Percentiles rank a stretch among this genome's conserved stretches.
These are phyloP conservation scores for Emydocephalus ijimae DNA, from an alignment of 2,113 vertebrate species.

Conservation along the genomic window DNA sequence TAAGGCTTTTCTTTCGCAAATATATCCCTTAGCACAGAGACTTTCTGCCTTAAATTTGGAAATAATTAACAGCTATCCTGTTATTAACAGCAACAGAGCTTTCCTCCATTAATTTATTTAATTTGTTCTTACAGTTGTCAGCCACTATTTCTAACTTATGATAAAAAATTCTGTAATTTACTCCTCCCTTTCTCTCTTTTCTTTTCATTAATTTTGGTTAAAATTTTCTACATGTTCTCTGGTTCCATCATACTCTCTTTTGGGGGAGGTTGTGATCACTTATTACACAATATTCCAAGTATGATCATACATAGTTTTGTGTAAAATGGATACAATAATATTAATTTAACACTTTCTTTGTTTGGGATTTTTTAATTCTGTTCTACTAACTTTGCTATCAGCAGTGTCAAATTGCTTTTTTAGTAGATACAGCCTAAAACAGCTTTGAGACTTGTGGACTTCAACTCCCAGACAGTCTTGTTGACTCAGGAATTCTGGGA, in stretches of 20 bases:
- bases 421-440: background rate
- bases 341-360: no score
- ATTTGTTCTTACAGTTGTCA: background rate
- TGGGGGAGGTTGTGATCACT: no score
- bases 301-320: no score
- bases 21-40: background rate
- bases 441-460: no score
- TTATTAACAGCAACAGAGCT: background rate
- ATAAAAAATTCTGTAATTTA: background rate
- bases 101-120: background rate
- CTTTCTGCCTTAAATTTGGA: background rate
- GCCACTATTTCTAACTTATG: background rate
- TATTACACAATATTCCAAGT: background rate
- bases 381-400: background rate
- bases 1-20: background rate
- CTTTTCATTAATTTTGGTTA: background rate
- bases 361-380: background rate
- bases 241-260: background rate
- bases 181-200: background rate
- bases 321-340: no score
- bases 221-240: background rate
- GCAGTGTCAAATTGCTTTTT: no score
- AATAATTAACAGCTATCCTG: background rate
- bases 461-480: no score
- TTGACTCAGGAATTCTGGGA: no score